A percentile compares a stretch with the other conserved stretches of the same genome.
These are phyloP conservation scores for Strigops habroptila DNA, from an alignment of 2,113 vertebrate genomes.

Conservation along the genomic window DNA sequence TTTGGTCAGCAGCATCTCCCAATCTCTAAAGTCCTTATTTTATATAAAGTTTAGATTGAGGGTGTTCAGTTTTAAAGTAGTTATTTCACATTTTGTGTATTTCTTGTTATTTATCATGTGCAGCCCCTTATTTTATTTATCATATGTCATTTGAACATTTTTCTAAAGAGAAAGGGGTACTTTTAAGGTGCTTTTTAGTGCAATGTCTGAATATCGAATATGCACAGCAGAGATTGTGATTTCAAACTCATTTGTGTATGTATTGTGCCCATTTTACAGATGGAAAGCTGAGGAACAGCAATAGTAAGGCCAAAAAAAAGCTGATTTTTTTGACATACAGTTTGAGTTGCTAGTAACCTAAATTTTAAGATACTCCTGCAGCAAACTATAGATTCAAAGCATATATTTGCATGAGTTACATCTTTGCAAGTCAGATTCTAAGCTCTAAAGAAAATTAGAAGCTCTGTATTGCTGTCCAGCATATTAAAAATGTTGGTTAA, in stretches of 20 bases:
- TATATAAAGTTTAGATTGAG: not conserved
- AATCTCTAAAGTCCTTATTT: not conserved
- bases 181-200: not conserved
- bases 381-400: not conserved
- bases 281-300: not conserved
- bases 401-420: not conserved
- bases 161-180: not conserved
- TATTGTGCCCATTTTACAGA: not conserved
- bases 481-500: not conserved
- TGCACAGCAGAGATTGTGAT: not conserved
- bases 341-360: not conserved
- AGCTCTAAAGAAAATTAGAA: not conserved
- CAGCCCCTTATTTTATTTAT: not conserved
- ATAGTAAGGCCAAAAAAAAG: not conserved
- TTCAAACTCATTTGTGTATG: not conserved
- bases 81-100: not conserved
- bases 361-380: not conserved
- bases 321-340: not conserved
- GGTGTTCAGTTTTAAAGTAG: not conserved
- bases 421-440: not conserved
- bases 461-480: fast-evolving
- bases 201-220: not conserved
- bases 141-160: not conserved
- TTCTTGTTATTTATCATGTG: not conserved
- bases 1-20: not conserved